A percentile compares a stretch with the other conserved stretches of the same genome.
phyloP scores from a whole-genome alignment of 1,140 invertebrate genomes.

The Chrysopa pallens region DNA sequence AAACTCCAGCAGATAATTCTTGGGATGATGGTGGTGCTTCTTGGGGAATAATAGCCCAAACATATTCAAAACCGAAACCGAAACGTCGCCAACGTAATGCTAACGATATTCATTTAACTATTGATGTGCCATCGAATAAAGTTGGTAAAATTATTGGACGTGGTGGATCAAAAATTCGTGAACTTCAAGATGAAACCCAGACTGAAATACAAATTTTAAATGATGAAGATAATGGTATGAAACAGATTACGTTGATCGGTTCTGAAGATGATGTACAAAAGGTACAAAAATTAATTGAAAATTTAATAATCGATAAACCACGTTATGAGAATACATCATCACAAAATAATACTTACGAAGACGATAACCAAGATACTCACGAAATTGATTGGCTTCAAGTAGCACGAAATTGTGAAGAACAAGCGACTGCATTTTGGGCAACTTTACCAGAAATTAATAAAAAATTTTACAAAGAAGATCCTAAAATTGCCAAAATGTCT shows the following conservation, averaged over 20 bases:
- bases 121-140: background rate
- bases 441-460: constrained; percentile 50
- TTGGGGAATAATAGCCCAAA: too few relatives aligned
- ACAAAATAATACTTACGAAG: background rate
- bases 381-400: constrained; percentile 23
- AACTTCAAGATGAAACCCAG: constrained; percentile 41
- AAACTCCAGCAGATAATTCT: too few relatives aligned
- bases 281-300: constrained; percentile 20
- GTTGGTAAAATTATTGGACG: constrained; percentile 25
- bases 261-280: constrained; percentile 32
- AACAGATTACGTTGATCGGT: constrained; percentile 31
- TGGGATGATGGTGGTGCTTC: too few relatives aligned
- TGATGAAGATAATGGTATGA: constrained; percentile 21
- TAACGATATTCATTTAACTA: background rate
- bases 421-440: constrained; percentile 35
- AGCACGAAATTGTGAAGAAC: constrained; percentile 20
- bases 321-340: constrained; percentile 4
- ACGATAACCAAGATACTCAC: too few relatives aligned
- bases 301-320: constrained; percentile 15
- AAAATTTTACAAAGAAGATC: constrained; percentile 71
- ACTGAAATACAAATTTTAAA: constrained; percentile 28
- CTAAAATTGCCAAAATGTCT: constrained; percentile 43
- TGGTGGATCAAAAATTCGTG: constrained; percentile 55
- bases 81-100: too few relatives aligned
- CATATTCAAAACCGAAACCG: too few relatives aligned